phyloP scores from a whole-genome alignment of 2,797 vertebrate genomes.

The Amblyraja radiata region DNA sequence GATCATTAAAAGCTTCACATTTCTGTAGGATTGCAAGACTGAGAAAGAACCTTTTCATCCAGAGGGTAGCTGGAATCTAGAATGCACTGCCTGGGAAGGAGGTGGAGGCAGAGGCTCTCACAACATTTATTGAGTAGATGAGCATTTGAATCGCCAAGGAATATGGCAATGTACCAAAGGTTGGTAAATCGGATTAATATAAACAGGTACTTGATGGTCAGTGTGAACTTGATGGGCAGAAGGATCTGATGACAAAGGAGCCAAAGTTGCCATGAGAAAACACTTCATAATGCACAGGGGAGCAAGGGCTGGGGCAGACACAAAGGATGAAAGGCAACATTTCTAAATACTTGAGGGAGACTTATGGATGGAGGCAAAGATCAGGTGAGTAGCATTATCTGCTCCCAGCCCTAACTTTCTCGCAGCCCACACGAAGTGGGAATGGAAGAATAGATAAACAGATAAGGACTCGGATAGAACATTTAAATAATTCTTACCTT shows the following conservation, averaged over 20 bases:
- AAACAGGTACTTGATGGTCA: too few relatives aligned
- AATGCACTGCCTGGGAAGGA: too few relatives aligned
- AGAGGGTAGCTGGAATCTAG: too few relatives aligned
- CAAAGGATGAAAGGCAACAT: not conserved
- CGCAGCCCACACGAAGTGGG: not conserved
- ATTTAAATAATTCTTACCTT: slow-evolving; percentile 49
- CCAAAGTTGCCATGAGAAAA: not conserved
- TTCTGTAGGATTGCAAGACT: not conserved
- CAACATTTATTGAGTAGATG: too few relatives aligned
- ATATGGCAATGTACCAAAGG: too few relatives aligned
- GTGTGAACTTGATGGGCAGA: too few relatives aligned
- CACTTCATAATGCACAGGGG: not conserved
- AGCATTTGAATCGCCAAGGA: too few relatives aligned
- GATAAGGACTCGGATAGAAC: not conserved
- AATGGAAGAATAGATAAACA: too few relatives aligned
- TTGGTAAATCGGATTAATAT: too few relatives aligned
- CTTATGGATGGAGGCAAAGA: not conserved
- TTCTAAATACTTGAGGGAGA: not conserved
- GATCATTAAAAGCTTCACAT: not conserved
- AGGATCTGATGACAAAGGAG: not conserved
- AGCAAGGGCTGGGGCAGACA: too few relatives aligned
- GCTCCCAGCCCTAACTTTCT: not conserved
- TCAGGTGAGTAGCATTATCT: not conserved
- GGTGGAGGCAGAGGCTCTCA: too few relatives aligned
- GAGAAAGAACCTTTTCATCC: not conserved